Conservation (phyloP, 2,113 vertebrate genomes). For the Echinops telfairi region DNA sequence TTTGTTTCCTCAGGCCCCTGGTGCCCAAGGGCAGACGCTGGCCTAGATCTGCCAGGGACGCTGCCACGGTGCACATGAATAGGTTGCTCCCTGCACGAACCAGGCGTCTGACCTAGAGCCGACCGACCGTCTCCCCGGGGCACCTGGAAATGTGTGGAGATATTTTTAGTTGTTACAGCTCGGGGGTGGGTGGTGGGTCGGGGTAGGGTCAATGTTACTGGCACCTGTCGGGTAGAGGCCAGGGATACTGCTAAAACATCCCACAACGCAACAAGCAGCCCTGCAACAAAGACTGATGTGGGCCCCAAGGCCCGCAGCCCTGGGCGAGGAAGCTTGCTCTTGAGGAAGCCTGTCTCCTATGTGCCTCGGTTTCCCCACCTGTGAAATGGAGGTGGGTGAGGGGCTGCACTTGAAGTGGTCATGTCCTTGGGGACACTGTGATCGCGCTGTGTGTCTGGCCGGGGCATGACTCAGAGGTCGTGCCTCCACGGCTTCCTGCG, state of each 20-base stretch:
- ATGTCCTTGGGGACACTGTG: background rate
- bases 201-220: background rate
- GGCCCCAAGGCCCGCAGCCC: no score
- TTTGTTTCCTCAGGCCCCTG: background rate
- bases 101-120: background rate
- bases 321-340: background rate
- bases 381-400: background rate
- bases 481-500: constrained; percentile 58
- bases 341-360: no score
- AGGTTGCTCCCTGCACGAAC: background rate
- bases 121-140: accelerated
- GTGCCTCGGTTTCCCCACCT: background rate
- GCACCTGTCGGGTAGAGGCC: no score
- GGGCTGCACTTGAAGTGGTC: no score
- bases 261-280: background rate
- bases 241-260: no score
- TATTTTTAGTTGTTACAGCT: background rate
- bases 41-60: accelerated
- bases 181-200: no score
- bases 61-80: background rate
- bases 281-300: background rate
- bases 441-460: no score
- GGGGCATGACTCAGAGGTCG: constrained; percentile 57
- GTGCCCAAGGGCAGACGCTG: background rate
- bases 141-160: background rate